These are phyloP conservation scores for Lepetodrilus schrolli DNA, from an alignment of 2,888 invertebrate genomes.

Conservation along the genomic window DNA sequence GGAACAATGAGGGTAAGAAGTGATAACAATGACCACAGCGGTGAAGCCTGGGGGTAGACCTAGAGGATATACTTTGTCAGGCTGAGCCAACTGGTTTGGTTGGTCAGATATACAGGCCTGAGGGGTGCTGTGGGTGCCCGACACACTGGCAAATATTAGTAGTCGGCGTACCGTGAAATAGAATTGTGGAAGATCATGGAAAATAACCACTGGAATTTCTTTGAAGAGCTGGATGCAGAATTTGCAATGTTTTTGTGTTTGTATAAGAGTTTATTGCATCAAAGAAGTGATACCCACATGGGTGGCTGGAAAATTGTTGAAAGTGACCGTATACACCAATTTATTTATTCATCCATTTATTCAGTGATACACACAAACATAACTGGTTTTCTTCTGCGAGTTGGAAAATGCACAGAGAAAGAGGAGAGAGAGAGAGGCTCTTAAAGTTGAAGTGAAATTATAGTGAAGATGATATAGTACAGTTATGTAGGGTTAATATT, in stretches of 20 bases:
- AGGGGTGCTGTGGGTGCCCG: not conserved
- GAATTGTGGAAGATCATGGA: not conserved
- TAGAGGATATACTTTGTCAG: not conserved
- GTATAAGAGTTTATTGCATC: not conserved
- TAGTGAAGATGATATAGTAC: too few relatives aligned
- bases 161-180: not conserved
- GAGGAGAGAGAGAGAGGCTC: too few relatives aligned
- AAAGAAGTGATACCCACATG: not conserved
- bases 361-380: too few relatives aligned
- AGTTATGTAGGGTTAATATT: too few relatives aligned
- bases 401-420: too few relatives aligned
- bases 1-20: not conserved
- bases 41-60: not conserved
- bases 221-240: not conserved
- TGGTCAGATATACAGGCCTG: not conserved
- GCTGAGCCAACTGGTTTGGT: not conserved
- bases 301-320: too few relatives aligned
- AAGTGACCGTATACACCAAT: too few relatives aligned
- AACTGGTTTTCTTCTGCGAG: too few relatives aligned
- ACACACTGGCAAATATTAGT: not conserved
- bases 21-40: not conserved
- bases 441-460: too few relatives aligned
- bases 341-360: too few relatives aligned
- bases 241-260: not conserved
- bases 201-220: not conserved